These are phyloP conservation scores for Centruroides sculpturatus DNA, from an alignment of 1,140 invertebrate species.

Conservation along the genomic window DNA sequence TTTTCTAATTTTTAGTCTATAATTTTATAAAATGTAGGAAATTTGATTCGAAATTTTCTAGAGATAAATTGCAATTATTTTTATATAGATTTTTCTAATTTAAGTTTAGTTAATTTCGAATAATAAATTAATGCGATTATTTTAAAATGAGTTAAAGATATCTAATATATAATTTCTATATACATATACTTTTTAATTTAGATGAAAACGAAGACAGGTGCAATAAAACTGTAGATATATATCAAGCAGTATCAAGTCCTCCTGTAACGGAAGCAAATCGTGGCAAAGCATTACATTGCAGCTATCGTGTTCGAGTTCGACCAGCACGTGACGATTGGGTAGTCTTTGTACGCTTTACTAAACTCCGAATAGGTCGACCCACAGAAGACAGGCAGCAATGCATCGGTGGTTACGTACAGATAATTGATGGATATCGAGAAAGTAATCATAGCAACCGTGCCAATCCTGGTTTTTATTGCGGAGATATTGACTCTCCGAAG, in stretches of 20 bases:
- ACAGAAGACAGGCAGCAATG: slow-evolving; percentile 14
- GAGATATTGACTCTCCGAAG: slow-evolving; percentile 80
- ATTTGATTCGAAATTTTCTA: no score
- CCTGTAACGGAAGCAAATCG: slow-evolving; percentile 63
- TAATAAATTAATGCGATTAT: no score
- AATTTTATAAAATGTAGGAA: no score
- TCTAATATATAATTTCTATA: no score
- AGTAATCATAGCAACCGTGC: slow-evolving; percentile 14
- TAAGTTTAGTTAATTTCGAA: no score
- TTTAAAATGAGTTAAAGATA: no score
- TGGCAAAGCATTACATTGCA: slow-evolving; percentile 68
- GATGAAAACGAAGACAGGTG: slow-evolving; percentile 30
- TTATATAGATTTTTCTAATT: no score
- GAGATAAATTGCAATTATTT: no score
- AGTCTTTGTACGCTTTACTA: slow-evolving; percentile 48
- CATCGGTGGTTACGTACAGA: slow-evolving; percentile 19
- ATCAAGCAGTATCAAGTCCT: slow-evolving; percentile 73
- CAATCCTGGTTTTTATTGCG: slow-evolving; percentile 60
- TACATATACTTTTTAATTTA: no score
- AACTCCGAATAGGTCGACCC: slow-evolving; percentile 15
- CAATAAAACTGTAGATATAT: slow-evolving; percentile 82
- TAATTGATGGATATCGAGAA: slow-evolving; percentile 20
- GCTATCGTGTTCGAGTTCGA: slow-evolving; percentile 70
- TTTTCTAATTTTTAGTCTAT: no score
- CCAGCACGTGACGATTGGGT: slow-evolving; percentile 68